phyloP scores from a whole-genome alignment of 1,140 invertebrate species.

The Akabosia matsudoensis region DNA sequence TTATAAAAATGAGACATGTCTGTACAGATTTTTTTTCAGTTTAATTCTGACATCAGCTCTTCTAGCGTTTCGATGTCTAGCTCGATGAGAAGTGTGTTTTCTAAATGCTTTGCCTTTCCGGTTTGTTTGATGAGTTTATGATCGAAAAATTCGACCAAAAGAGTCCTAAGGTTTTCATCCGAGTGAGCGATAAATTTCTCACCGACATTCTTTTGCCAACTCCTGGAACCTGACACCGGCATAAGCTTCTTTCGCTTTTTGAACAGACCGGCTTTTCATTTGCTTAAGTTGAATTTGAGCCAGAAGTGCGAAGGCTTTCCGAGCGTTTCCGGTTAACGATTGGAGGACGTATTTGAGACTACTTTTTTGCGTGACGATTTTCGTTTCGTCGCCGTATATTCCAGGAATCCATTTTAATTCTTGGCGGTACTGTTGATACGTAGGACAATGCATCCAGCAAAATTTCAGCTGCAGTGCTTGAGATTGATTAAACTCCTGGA shows the following conservation, averaged over 20 bases:
- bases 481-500: slow-evolving; percentile 30
- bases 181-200: slow-evolving; percentile 41
- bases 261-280: slow-evolving; percentile 6
- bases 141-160: slow-evolving; percentile 43
- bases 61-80: neutral
- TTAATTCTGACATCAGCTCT: neutral
- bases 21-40: neutral
- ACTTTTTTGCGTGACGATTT: slow-evolving; percentile 23
- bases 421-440: slow-evolving; percentile 26
- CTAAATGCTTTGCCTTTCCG: neutral
- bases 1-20: neutral
- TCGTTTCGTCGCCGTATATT: slow-evolving; percentile 11
- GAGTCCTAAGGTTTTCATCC: slow-evolving; percentile 26
- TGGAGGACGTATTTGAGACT: slow-evolving; percentile 40
- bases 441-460: slow-evolving; percentile 39
- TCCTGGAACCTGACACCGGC: slow-evolving; percentile 37
- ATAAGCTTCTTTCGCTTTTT: slow-evolving; percentile 32
- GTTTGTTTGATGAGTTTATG: slow-evolving; percentile 38
- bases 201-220: slow-evolving; percentile 31
- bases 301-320: slow-evolving; percentile 39
- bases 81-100: slow-evolving; percentile 4
- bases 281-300: slow-evolving; percentile 36
- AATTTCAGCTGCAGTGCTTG: slow-evolving; percentile 33
- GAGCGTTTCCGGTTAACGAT: slow-evolving; percentile 40
- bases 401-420: slow-evolving; percentile 33